Evolutionary conservation across 2,888 invertebrate genomes (phyloP).

Genomic region (Cerastis leucographa): DNA sequence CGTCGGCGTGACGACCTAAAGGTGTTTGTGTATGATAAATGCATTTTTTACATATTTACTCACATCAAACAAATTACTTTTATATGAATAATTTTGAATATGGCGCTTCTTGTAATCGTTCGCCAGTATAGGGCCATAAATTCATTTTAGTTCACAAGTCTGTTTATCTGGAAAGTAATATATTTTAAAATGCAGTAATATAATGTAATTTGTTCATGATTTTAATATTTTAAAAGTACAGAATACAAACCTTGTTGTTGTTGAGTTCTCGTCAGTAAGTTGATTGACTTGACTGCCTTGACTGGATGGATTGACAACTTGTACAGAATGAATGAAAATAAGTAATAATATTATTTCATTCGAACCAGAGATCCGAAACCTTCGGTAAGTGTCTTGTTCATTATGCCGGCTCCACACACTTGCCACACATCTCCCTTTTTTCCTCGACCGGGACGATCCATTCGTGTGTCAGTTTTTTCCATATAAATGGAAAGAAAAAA

Average conservation of each 20-base stretch:
- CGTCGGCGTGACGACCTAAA: no score
- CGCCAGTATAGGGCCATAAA: neutral
- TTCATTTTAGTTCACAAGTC: neutral
- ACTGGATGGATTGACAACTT: slow-evolving; percentile 8
- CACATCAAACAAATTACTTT: slow-evolving; percentile 47
- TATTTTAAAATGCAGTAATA: neutral
- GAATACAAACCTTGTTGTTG: slow-evolving; percentile 16
- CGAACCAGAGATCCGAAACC: neutral
- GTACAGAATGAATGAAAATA: slow-evolving; percentile 8
- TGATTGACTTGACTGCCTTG: no score
- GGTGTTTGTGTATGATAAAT: no score
- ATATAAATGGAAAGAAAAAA: neutral
- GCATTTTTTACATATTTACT: slow-evolving; percentile 16
- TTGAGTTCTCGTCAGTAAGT: neutral
- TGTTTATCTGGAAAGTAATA: neutral
- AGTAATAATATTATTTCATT: neutral
- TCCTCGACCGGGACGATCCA: no score
- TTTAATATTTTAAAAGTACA: neutral
- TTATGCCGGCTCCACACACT: neutral
- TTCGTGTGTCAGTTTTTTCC: neutral
- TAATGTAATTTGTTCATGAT: neutral
- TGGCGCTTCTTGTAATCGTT: slow-evolving; percentile 34
- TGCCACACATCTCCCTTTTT: no score
- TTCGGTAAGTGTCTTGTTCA: neutral
- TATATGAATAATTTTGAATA: slow-evolving; percentile 37